A percentile compares a stretch with the other conserved stretches of the same genome.
Conservation (phyloP, 2,797 vertebrate genomes). For the Galago senegalensis region DNA sequence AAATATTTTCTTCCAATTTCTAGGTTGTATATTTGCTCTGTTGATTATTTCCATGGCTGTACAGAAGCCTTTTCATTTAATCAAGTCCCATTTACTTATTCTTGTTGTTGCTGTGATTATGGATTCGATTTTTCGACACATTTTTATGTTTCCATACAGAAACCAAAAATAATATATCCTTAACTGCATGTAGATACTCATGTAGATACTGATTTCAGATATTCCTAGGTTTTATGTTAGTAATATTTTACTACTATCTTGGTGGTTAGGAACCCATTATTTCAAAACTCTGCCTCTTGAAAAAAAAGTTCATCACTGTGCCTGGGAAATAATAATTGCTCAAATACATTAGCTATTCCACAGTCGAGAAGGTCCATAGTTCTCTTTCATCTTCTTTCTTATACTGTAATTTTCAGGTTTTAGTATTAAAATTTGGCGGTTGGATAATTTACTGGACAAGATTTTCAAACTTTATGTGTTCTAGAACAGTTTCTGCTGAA, state of each 20-base stretch:
- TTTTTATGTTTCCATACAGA: not conserved
- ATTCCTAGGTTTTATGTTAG: not conserved
- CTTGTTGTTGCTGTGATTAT: not conserved
- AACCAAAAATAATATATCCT: conserved; percentile 20
- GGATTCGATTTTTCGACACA: not conserved
- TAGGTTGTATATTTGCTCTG: too few relatives aligned
- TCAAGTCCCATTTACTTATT: too few relatives aligned
- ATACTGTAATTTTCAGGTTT: not conserved
- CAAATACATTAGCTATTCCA: not conserved
- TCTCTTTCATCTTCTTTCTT: conserved; percentile 29
- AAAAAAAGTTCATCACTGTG: not conserved
- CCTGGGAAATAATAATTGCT: not conserved
- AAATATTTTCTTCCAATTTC: too few relatives aligned
- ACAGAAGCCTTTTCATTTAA: too few relatives aligned
- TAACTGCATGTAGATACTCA: not conserved
- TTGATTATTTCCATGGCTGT: too few relatives aligned
- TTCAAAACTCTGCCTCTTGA: not conserved
- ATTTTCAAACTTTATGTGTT: not conserved
- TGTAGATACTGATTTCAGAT: not conserved
- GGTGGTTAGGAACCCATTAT: not conserved
- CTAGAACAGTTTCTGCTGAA: not conserved
- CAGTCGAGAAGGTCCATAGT: not conserved
- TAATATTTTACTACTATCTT: not conserved
- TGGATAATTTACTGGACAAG: not conserved
- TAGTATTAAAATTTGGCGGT: not conserved